Base-by-base conservation (phyloP, 2,797 vertebrate genomes). In the Crocidura indochinensis region DNA sequence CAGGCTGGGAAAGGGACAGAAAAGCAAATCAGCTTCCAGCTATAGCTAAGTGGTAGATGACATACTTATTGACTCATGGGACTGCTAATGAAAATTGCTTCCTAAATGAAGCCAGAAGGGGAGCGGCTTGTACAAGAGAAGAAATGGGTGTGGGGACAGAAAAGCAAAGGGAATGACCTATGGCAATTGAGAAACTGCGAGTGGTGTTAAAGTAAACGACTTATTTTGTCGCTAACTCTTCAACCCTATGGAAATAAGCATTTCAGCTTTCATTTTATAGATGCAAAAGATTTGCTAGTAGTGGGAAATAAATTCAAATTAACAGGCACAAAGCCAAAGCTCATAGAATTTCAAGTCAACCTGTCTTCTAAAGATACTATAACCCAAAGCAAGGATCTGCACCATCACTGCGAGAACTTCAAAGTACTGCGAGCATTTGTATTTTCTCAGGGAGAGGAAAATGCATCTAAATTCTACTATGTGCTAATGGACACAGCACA, bases 351-450 rank as follows among this genome's bases (percentile, higher is more conserved):
- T 22, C n/a, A 73, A 79, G 56, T 44, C 19, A 8, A 2, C 17
- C 10, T 47, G 62, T 46, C 46, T 27, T 68, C 75, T 67, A 81
- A 56, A 1, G 31, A 64, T 12, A 20, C 78, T 62, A 3, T 19
- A 56, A 81, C 47, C 15, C 60, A 67, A 91, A 78, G 29, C 67
- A 75, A n/a, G 1, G 6, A 8, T 87, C 71, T 73, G 27, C 4
- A 78, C 14, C 5, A 24, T 24, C 65, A 75, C 12, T 65, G 64
- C 69, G 46, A 91, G 90, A 87, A 83, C 79, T 38, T 86, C 56
- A 78, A 88, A 87, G 72, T 73, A 64, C 3, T 9, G 17, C 73
- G 6, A 49, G 14, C 11, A 17, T 2, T 46, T 73, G 19, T 11
- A 90, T 78, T 93, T 84, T 46, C 8, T 46, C 24, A 60, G 47